phyloP scores from a whole-genome alignment of 2,797 vertebrate genomes.

The Cyprinodon diabolis region DNA sequence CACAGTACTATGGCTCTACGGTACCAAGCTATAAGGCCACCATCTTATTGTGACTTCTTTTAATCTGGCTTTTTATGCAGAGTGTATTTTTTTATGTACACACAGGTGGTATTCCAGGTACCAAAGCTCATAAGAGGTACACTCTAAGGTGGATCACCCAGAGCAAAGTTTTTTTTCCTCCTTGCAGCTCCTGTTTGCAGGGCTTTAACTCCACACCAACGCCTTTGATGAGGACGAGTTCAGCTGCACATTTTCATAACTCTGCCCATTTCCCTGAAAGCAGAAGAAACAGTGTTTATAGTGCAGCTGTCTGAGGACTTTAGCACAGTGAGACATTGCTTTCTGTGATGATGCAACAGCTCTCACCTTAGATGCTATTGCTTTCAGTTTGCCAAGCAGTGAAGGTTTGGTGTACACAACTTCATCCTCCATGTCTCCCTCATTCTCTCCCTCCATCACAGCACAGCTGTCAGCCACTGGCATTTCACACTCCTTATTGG shows the following conservation, averaged over 20 bases:
- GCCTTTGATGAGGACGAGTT: conserved; percentile 87
- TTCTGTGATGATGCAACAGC: not conserved
- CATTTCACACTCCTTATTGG: conserved; percentile 95
- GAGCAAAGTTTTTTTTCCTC: conserved; percentile 36
- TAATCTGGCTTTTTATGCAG: conserved; percentile 38
- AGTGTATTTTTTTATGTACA: conserved; percentile 40
- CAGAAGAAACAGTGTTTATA: conserved; percentile 14
- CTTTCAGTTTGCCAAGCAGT: conserved; percentile 92
- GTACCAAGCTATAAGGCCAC: conserved; percentile 70
- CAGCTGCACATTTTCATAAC: conserved; percentile 93
- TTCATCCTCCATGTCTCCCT: conserved; percentile 88
- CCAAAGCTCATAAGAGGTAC: conserved; percentile 52
- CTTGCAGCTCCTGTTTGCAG: not conserved
- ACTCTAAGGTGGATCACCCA: conserved; percentile 49
- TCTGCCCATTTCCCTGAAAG: conserved; percentile 80
- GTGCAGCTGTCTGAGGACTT: not conserved
- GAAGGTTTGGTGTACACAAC: conserved; percentile 93
- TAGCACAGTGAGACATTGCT: not conserved
- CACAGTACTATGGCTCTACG: conserved; percentile 47
- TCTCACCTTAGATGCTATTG: conserved; percentile 94
- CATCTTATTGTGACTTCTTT: conserved; percentile 42
- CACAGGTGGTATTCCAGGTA: conserved; percentile 51
- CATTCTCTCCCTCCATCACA: conserved; percentile 96
- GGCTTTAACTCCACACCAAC: conserved; percentile 81
- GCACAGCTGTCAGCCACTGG: conserved; percentile 97